Evolutionary conservation across 2,113 vertebrate species (phyloP).

Genomic region (Ictalurus furcatus): DNA sequence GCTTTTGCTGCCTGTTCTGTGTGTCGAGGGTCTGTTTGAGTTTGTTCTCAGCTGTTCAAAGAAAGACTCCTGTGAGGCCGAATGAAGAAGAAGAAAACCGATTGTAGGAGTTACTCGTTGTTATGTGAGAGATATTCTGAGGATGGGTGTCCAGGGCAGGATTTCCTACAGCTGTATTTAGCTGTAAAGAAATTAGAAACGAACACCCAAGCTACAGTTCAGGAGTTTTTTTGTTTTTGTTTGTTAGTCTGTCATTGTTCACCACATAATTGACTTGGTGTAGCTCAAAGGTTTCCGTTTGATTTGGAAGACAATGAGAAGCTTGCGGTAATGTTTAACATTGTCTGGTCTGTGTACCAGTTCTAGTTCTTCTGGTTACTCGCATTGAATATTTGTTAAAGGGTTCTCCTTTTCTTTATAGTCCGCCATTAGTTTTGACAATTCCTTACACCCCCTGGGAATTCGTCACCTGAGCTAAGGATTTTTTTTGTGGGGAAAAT

Average conservation of each 20-base stretch:
- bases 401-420: not conserved
- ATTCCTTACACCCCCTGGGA: not conserved
- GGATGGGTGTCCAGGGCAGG: not conserved
- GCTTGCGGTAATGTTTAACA: not conserved
- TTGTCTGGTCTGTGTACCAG: not conserved
- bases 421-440: not conserved
- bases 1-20: not conserved
- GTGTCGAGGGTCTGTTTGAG: not conserved
- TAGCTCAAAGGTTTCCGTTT: not conserved
- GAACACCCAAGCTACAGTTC: no score
- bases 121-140: not conserved
- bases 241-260: not conserved
- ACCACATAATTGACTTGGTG: not conserved
- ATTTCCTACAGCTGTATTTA: slow-evolving; percentile 34
- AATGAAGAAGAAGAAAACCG: not conserved
- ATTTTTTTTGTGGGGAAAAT: not conserved
- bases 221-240: not conserved
- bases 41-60: slow-evolving; percentile 38
- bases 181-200: not conserved
- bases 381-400: not conserved
- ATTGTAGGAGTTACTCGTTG: not conserved
- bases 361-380: not conserved
- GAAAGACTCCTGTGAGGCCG: not conserved
- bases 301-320: not conserved
- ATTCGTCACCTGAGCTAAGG: not conserved